These are phyloP conservation scores for Apteryx owenii DNA, from an alignment of 2,113 vertebrate species.

Conservation along the genomic window DNA sequence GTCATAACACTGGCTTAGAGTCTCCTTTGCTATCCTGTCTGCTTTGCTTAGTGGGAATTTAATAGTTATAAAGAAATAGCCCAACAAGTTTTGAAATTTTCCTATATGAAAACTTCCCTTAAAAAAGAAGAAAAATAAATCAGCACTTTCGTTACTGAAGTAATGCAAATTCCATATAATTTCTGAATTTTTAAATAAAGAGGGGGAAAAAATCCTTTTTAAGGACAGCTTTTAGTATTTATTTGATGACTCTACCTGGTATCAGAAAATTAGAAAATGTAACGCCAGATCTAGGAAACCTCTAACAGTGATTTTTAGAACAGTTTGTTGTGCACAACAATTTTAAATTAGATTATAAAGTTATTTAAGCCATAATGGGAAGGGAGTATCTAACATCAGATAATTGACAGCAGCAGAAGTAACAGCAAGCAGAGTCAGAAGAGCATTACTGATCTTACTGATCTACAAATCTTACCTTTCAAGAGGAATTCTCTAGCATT, in stretches of 20 bases:
- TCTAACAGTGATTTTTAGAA: neutral
- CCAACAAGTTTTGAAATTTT: neutral
- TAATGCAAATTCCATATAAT: neutral
- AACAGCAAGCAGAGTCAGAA: conserved; percentile 31
- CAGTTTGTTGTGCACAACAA: neutral
- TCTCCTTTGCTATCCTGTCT: neutral
- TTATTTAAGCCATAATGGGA: conserved; percentile 18
- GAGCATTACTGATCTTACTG: neutral
- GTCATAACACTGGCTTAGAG: neutral
- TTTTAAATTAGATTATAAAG: neutral
- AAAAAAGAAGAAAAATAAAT: neutral
- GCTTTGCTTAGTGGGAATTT: neutral
- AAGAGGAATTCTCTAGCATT: neutral
- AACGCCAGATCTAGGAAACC: neutral
- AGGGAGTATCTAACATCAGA: neutral
- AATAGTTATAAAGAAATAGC: neutral
- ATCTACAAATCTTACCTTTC: conserved; percentile 16
- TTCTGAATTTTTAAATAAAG: neutral
- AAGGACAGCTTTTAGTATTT: neutral
- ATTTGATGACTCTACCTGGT: neutral
- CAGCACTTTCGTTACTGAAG: neutral
- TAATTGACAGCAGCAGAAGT: conserved; percentile 6
- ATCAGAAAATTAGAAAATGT: conserved; percentile 27
- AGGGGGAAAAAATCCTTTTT: neutral
- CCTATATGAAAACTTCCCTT: neutral